phyloP scores from a whole-genome alignment of 2,888 invertebrate genomes.

The Miltochrista miniata region DNA sequence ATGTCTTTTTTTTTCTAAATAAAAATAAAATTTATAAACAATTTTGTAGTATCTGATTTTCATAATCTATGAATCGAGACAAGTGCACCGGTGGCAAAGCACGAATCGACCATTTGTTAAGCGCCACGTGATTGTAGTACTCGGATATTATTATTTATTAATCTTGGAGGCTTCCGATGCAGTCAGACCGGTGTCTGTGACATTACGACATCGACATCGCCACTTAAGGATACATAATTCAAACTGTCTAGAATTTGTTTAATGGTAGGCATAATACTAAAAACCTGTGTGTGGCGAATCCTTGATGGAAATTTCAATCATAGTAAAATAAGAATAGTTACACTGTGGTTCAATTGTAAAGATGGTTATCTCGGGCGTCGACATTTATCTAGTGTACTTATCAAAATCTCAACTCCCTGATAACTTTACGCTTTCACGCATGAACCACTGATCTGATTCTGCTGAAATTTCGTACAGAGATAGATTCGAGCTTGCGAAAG shows the following conservation, averaged over 20 bases:
- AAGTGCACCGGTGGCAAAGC: slow-evolving; percentile 65
- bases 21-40: no score
- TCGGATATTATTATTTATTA: slow-evolving; percentile 58
- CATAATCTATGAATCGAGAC: slow-evolving; percentile 29
- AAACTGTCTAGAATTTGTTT: slow-evolving; percentile 8
- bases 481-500: no score
- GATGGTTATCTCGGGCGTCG: no score
- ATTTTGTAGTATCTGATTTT: no score
- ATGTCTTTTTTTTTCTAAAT: no score
- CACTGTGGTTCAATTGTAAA: no score
- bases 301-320: background rate
- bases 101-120: slow-evolving; percentile 71
- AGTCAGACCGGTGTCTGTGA: slow-evolving; percentile 28
- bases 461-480: no score
- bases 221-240: slow-evolving; percentile 21
- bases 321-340: background rate
- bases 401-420: no score
- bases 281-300: background rate
- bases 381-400: no score
- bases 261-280: background rate
- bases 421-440: no score
- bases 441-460: no score
- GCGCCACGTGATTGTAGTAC: slow-evolving; percentile 68
- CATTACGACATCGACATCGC: slow-evolving; percentile 28
- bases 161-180: slow-evolving; percentile 52